Evolutionary conservation across 2,797 vertebrate genomes (phyloP).

Genomic region (Bovichtus variegatus): DNA sequence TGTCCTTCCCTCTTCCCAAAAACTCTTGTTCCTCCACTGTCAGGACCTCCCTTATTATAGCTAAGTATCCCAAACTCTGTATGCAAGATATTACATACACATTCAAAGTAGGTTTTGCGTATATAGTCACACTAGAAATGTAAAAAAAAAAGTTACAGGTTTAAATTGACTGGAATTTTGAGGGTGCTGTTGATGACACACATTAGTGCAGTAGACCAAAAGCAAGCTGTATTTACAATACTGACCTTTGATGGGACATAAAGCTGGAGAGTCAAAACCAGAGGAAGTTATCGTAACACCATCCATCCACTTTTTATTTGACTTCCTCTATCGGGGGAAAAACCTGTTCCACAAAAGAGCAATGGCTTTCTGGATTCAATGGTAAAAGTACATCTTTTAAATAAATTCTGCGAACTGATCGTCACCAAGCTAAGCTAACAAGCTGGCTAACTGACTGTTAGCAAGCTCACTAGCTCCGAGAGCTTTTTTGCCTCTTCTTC

Average conservation of each 20-base stretch:
- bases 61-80: neutral
- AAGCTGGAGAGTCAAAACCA: neutral
- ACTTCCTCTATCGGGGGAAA: neutral
- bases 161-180: neutral
- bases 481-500: too few species aligned
- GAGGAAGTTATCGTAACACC: neutral
- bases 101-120: neutral
- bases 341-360: neutral
- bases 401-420: neutral
- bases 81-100: neutral
- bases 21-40: constrained; percentile 1
- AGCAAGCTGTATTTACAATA: neutral
- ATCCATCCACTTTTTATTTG: neutral
- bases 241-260: neutral
- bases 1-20: constrained; percentile 20
- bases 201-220: neutral
- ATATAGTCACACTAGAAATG: neutral
- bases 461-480: too few species aligned
- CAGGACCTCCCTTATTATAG: too few species aligned
- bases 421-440: neutral
- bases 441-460: neutral
- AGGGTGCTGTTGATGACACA: neutral
- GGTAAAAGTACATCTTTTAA: neutral
- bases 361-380: neutral
- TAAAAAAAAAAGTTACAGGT: neutral